Conservation (phyloP, 2,888 invertebrate genomes). For the Pollenia griseotomentosa region DNA sequence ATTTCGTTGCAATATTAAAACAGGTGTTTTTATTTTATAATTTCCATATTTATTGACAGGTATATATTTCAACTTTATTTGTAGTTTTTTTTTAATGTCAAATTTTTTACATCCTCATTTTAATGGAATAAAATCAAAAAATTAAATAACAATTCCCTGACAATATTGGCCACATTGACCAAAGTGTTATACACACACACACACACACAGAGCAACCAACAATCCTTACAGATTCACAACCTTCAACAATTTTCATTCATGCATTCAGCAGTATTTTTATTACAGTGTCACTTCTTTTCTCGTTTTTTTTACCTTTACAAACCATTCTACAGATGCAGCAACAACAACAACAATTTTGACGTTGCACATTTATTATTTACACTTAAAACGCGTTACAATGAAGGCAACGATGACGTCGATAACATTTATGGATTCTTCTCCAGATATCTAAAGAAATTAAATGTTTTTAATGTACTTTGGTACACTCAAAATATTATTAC, state of each 20-base stretch:
- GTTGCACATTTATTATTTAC: constrained; percentile 70
- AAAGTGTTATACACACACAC: constrained; percentile 47
- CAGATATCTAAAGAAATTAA: constrained; percentile 19
- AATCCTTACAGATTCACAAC: constrained; percentile 32
- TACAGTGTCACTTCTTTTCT: constrained; percentile 21
- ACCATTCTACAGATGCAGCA: constrained; percentile 29
- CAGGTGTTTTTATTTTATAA: too few relatives aligned
- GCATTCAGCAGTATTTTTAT: constrained; percentile 25
- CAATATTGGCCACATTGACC: constrained; percentile 47
- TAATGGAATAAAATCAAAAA: constrained; percentile 33
- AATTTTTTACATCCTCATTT: neutral
- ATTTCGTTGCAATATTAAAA: too few relatives aligned
- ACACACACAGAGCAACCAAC: neutral
- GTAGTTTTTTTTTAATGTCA: constrained; percentile 10
- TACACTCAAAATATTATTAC: too few relatives aligned
- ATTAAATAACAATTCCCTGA: constrained; percentile 43
- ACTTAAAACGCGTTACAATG: constrained; percentile 52
- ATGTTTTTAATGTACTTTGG: neutral
- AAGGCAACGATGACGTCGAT: constrained; percentile 50
- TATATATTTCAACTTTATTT: neutral
- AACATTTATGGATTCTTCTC: constrained; percentile 38
- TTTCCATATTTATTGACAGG: constrained; percentile 17
- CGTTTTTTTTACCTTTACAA: constrained; percentile 29
- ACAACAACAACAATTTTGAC: constrained; percentile 53
- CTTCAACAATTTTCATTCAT: constrained; percentile 62